Evolutionary conservation across 2,113 vertebrate genomes (phyloP), one percentile per base, ranked within the genome.

Genomic region (Mesitornis unicolor): DNA sequence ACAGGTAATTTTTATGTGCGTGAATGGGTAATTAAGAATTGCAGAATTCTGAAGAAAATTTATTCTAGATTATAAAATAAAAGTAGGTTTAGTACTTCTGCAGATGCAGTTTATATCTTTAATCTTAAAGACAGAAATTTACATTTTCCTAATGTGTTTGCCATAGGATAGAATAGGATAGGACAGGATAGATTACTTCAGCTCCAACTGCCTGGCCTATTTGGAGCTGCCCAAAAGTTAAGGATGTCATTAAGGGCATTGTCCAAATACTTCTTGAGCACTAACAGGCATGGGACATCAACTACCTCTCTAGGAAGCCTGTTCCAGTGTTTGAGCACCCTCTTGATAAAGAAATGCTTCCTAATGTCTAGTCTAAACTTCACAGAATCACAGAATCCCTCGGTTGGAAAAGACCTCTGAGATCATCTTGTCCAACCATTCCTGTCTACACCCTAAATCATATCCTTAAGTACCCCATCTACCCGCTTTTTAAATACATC

Each of bases 261-360:
- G 40, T 35, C 13, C 29, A 80, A 64, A 64, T 48, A 13, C 5
- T 10, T 80, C 4, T 36, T 33, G 35, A 63, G 11, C 7, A 16
- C 2, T n/a, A 40, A 40, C 10, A 63, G 19, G 8, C 17, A 6
- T 67, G 43, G 38, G 28, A 2, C 18, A 47, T 70, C 0, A 1
- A 29, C 11, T 6, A 13, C 22, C n/a, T 43, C 36, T 51, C 45
- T 53, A 69, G 26, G 28, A 87, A 69, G 8, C 28, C 9, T 69
- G 4, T 78, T 69, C 11, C 33, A 78, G 17, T 19, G 7, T 70
- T 56, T 70, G 11, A 61, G 29, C 6, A 40, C 2, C 5, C 10
- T 60, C 9, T 74, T 2, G 9, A 35, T 26, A 75, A 70, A 45
- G 8, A 84, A 70, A 4, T 50, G 9, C 3, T 75, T 84, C 38